Conservation (phyloP, 1,140 invertebrate genomes). For the Tetramorium parvispinum region DNA sequence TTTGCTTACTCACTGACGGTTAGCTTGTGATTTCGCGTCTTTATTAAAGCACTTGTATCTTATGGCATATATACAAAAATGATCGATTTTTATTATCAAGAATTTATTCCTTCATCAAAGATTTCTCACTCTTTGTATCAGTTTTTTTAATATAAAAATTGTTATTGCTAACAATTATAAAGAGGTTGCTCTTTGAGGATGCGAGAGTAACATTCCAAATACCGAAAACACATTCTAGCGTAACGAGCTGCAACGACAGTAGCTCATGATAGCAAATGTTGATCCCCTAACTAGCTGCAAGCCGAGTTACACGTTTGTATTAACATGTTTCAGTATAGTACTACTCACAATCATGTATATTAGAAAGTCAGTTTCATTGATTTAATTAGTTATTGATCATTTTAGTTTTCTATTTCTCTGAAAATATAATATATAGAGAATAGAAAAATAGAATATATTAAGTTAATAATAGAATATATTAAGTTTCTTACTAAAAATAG, state of each 20-base stretch:
- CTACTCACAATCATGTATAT: not conserved
- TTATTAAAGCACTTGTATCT: not conserved
- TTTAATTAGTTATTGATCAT: conserved; percentile 8
- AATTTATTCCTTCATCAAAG: not conserved
- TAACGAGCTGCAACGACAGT: conserved; percentile 39
- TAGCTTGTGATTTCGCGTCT: not conserved
- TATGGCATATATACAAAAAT: not conserved
- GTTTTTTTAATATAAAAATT: not conserved
- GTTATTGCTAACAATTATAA: not conserved
- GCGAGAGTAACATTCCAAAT: conserved; percentile 12
- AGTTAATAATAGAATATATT: not conserved
- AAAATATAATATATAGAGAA: too few species aligned
- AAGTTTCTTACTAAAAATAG: not conserved
- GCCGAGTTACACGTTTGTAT: conserved; percentile 37
- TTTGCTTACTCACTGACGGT: not conserved
- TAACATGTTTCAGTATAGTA: conserved; percentile 19
- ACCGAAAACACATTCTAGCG: conserved; percentile 19
- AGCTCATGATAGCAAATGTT: not conserved
- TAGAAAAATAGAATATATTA: not conserved
- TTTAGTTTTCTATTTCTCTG: not conserved
- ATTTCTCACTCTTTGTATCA: not conserved
- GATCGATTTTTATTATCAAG: too few species aligned
- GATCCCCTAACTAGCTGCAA: conserved; percentile 43
- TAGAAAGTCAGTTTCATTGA: not conserved
- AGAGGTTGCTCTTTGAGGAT: not conserved